Conservation (phyloP, 2,888 invertebrate genomes). For the Halocaridina rubra region DNA sequence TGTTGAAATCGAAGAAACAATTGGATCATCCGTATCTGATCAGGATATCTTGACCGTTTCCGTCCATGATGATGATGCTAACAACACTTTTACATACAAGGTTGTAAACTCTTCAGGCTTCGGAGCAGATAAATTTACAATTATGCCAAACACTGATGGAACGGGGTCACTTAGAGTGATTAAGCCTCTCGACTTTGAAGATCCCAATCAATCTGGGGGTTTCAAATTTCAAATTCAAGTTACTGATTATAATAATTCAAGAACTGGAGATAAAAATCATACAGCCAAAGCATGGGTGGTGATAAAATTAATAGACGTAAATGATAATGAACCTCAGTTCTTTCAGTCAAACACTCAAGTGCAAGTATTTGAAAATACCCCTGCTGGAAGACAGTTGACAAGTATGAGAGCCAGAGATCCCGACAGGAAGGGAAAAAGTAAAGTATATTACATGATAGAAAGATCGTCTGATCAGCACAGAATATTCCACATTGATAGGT, state of each 20-base stretch:
- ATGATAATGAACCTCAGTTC: slow-evolving; percentile 97
- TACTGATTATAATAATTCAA: no score
- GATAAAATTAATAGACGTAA: slow-evolving; percentile 88
- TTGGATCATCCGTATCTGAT: slow-evolving; percentile 90
- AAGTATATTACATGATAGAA: slow-evolving; percentile 85
- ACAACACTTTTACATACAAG: slow-evolving; percentile 95
- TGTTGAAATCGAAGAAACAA: slow-evolving; percentile 95
- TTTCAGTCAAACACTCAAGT: slow-evolving; percentile 93
- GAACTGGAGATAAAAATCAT: slow-evolving; percentile 91
- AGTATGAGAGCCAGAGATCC: slow-evolving; percentile 95
- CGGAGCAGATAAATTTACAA: slow-evolving; percentile 95
- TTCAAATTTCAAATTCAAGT: slow-evolving; percentile 86
- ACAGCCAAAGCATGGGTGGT: slow-evolving; percentile 96
- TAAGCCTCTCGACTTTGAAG: slow-evolving; percentile 94
- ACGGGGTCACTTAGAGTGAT: slow-evolving; percentile 95
- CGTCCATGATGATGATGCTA: slow-evolving; percentile 95
- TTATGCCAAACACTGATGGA: slow-evolving; percentile 95
- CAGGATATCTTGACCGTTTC: slow-evolving; percentile 94
- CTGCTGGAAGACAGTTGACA: slow-evolving; percentile 89
- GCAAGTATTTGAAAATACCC: slow-evolving; percentile 87
- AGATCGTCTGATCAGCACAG: slow-evolving; percentile 91
- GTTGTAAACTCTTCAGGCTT: slow-evolving; percentile 90
- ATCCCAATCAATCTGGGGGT: slow-evolving; percentile 92
- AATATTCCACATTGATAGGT: slow-evolving; percentile 92
- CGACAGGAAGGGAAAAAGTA: slow-evolving; percentile 76